Conservation (phyloP, 2,113 vertebrate species). For the Piprites chloris region DNA sequence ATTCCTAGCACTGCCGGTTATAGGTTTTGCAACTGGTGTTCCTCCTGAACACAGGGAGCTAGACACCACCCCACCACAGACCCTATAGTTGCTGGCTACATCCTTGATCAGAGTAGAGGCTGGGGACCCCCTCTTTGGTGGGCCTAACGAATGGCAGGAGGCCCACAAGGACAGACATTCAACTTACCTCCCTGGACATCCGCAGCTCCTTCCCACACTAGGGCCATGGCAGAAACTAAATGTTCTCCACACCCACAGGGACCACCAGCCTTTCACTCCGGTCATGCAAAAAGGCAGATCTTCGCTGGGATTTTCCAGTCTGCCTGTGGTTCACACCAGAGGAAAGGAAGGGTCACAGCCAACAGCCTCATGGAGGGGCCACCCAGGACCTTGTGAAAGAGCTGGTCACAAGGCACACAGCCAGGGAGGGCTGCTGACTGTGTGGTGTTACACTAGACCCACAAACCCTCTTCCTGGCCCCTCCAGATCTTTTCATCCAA, state of each 20-base stretch:
- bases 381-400: conserved; percentile 44
- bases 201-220: background rate
- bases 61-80: background rate
- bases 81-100: background rate
- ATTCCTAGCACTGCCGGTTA: background rate
- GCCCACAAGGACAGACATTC: background rate
- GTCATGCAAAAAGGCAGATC: background rate
- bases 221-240: conserved; percentile 2
- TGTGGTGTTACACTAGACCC: background rate
- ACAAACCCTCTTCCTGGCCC: background rate
- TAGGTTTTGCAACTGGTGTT: background rate
- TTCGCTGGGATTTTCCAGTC: conserved; percentile 9
- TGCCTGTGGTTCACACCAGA: background rate
- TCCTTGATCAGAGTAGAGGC: background rate
- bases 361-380: background rate
- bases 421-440: background rate
- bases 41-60: background rate
- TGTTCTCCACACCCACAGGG: background rate
- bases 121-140: background rate
- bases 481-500: background rate
- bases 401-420: background rate
- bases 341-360: background rate
- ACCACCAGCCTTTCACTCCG: background rate
- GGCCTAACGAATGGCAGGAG: background rate
- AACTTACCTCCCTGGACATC: background rate